These are phyloP conservation scores for Cyanoramphus novaezelandiae DNA, from an alignment of 2,113 vertebrate species.

Conservation along the genomic window DNA sequence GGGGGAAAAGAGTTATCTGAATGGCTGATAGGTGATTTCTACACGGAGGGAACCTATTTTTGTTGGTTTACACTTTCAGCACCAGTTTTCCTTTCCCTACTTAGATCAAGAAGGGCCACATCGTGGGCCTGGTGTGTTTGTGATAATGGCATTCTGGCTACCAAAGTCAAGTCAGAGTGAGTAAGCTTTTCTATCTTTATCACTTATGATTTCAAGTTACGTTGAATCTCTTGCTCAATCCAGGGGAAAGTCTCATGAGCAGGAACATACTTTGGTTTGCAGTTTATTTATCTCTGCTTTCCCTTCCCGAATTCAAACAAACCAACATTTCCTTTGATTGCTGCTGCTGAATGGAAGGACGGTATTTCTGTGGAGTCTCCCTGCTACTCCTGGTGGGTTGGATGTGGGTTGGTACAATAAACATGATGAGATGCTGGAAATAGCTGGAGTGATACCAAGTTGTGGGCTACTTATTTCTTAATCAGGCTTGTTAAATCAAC, in stretches of 20 bases:
- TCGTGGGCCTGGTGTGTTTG: neutral
- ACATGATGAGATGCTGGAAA: slow-evolving; percentile 27
- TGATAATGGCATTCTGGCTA: neutral
- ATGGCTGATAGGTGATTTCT: neutral
- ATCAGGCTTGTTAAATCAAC: neutral
- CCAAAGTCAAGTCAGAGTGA: neutral
- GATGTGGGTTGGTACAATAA: slow-evolving; percentile 12
- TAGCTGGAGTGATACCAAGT: neutral
- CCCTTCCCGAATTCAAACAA: slow-evolving; percentile 43
- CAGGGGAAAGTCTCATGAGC: neutral
- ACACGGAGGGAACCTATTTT: neutral
- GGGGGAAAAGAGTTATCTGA: neutral
- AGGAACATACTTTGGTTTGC: slow-evolving; percentile 41
- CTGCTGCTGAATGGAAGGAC: neutral
- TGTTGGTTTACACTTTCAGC: neutral
- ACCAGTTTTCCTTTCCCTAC: neutral
- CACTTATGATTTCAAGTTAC: neutral
- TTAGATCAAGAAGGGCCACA: neutral
- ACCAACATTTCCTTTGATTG: slow-evolving; percentile 15
- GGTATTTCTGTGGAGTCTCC: slow-evolving; percentile 35
- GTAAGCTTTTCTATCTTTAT: neutral
- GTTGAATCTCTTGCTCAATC: neutral
- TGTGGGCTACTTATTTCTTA: neutral
- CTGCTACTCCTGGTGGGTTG: neutral
- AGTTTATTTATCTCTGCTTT: slow-evolving; percentile 57